These are phyloP conservation scores for Zelostemma sp. DNA, from an alignment of 1,140 invertebrate species.

Conservation along the genomic window DNA sequence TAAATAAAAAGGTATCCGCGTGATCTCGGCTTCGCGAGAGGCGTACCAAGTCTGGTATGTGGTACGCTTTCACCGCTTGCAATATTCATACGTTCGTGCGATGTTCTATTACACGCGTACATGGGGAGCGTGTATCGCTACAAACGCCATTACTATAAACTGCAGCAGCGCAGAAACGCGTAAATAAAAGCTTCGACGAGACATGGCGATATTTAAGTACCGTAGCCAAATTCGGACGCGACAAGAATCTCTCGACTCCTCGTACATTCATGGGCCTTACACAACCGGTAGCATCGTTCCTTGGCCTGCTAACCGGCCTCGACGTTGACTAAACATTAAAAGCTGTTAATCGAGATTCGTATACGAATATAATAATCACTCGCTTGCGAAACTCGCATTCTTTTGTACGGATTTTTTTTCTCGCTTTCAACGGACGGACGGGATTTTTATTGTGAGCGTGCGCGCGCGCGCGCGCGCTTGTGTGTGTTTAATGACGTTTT, in stretches of 20 bases:
- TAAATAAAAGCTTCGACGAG: too few relatives aligned
- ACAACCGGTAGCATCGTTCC: slow-evolving; percentile 12
- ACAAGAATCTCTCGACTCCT: slow-evolving; percentile 4
- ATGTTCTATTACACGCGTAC: slow-evolving; percentile 37
- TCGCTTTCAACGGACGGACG: too few relatives aligned
- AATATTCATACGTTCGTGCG: slow-evolving; percentile 55
- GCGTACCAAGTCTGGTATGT: slow-evolving; percentile 58
- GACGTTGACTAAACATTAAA: not conserved
- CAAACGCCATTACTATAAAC: slow-evolving; percentile 15
- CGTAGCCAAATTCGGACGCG: slow-evolving; percentile 14
- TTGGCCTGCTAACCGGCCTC: slow-evolving; percentile 6
- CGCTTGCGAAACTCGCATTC: not conserved
- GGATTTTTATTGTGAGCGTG: too few relatives aligned
- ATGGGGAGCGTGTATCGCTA: slow-evolving; percentile 6
- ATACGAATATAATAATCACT: slow-evolving; percentile 4
- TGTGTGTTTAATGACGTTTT: too few relatives aligned
- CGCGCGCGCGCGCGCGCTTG: too few relatives aligned
- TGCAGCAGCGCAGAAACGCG: not conserved
- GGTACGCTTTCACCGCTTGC: slow-evolving; percentile 63
- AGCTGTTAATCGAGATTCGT: slow-evolving; percentile 4
- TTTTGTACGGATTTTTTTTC: not conserved
- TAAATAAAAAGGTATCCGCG: slow-evolving; percentile 45
- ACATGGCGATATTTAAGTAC: not conserved
- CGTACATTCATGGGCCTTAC: slow-evolving; percentile 11
- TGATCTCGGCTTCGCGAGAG: slow-evolving; percentile 45